These are phyloP conservation scores for Sinosuthora webbiana DNA, from an alignment of 2,113 vertebrate genomes.

Conservation along the genomic window DNA sequence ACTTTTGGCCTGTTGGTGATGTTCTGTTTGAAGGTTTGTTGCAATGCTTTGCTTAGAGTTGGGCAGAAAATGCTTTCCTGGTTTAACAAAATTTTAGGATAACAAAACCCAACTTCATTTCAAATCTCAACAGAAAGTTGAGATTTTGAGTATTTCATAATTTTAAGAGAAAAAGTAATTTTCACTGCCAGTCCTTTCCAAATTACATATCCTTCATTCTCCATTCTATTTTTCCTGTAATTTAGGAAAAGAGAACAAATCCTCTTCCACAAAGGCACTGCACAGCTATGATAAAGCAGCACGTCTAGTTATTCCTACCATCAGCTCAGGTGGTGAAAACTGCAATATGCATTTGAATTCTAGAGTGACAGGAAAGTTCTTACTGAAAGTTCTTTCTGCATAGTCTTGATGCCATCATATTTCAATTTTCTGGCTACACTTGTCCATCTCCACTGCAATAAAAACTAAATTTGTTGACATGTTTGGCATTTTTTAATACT, in stretches of 20 bases:
- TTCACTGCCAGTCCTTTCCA: neutral
- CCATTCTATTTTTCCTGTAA: neutral
- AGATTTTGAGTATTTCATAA: neutral
- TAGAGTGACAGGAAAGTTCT: neutral
- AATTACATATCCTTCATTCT: neutral
- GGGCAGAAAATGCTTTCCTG: neutral
- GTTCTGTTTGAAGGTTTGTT: neutral
- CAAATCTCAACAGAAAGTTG: neutral
- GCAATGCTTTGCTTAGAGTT: neutral
- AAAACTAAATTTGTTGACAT: neutral
- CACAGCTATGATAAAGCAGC: neutral
- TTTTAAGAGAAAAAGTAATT: neutral
- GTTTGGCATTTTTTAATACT: neutral
- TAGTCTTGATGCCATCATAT: neutral
- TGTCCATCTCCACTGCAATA: neutral
- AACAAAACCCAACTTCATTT: neutral
- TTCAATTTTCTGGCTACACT: neutral
- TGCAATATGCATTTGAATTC: neutral
- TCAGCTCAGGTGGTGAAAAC: neutral
- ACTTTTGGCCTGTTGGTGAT: neutral
- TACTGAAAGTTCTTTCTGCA: neutral
- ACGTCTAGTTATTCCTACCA: neutral
- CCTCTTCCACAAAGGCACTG: accelerated
- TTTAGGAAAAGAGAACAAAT: neutral
- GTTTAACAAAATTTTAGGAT: neutral